These are phyloP conservation scores for Bujurquina vittata DNA, from an alignment of 2,113 vertebrate genomes.

Conservation along the genomic window DNA sequence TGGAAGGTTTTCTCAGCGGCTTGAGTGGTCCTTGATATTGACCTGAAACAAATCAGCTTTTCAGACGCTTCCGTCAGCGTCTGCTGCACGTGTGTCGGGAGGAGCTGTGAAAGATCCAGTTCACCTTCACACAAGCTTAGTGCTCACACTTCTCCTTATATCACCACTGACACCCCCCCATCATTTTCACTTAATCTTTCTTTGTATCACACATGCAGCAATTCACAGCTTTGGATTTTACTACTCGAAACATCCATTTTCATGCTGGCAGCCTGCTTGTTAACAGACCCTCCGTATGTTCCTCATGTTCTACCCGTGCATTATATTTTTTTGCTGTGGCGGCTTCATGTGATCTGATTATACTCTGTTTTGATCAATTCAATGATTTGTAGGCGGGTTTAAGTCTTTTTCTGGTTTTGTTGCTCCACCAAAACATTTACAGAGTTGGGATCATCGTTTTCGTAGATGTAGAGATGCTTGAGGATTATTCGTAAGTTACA, in stretches of 20 bases:
- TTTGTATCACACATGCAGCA: background rate
- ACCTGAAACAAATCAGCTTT: conserved; percentile 39
- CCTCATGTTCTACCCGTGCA: conserved; percentile 15
- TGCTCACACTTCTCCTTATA: background rate
- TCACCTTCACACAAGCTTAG: conserved; percentile 50
- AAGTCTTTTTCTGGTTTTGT: conserved; percentile 54
- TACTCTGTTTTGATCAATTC: background rate
- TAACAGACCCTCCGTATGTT: too few species aligned
- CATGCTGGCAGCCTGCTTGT: background rate
- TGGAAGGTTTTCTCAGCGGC: conserved; percentile 22
- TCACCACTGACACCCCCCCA: background rate
- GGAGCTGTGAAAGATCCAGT: conserved; percentile 26
- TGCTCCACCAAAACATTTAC: conserved; percentile 66
- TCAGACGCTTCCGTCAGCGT: conserved; percentile 18
- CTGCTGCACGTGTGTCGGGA: conserved; percentile 24
- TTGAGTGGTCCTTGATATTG: conserved; percentile 3
- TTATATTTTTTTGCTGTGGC: background rate
- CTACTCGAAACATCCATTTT: background rate
- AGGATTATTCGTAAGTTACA: conserved; percentile 83
- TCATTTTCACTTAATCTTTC: background rate
- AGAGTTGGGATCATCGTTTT: conserved; percentile 87
- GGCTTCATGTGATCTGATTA: background rate
- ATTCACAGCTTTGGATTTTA: background rate
- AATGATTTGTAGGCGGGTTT: conserved; percentile 7
- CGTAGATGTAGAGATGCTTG: conserved; percentile 86